Evolutionary conservation across 2,888 invertebrate species (phyloP), one percentile per base, ranked within the genome.

Genomic region (Nasonia oneida): DNA sequence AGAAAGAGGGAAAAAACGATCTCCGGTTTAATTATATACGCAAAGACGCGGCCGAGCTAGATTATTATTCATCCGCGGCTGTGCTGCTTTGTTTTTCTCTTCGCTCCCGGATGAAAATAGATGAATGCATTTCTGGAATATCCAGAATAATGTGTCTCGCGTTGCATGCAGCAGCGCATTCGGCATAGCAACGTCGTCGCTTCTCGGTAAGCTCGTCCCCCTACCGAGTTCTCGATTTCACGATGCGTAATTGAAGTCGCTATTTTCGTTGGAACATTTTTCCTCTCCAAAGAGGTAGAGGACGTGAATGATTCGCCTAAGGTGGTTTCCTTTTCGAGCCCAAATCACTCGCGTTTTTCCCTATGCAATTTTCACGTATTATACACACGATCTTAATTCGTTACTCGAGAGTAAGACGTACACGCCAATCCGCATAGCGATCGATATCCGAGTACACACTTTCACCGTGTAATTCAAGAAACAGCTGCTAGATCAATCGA

Each of bases 121-220:
- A 14, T n/a, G 42, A 73, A 73, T 73, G 23, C 47, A 73, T 73
- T 47, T 42, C 42, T 12, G 47, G 47, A 73, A 42, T 73, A 47
- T 73, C 23, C 73, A 12, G 73, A 23, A 18, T n/a, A 73, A 47
- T 42, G 47, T 23, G 42, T 39, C 23, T 47, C 42, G 18, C 42
- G 18, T 23, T 42, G 39, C 18, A 39, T 6, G 18, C 15, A 37
- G 73, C n/a, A 6, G 3, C 12, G 23, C 23, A n/a, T 73, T 73
- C 47, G 73, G 23, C 73, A 73, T 73, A 73, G 73, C 73, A 73
- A 47, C 73, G 47, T 73, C 73, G 47, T 23, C 47, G 15, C 18
- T 37, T 47, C 73, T n/a, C 71, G 42, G 47, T 23, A 73, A 42
- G 23, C 73, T 18, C 37, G 15, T 5, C 29, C 2, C 70, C 8